Conservation (phyloP, 2,797 vertebrate species). For the Cynopterus sphinx region DNA sequence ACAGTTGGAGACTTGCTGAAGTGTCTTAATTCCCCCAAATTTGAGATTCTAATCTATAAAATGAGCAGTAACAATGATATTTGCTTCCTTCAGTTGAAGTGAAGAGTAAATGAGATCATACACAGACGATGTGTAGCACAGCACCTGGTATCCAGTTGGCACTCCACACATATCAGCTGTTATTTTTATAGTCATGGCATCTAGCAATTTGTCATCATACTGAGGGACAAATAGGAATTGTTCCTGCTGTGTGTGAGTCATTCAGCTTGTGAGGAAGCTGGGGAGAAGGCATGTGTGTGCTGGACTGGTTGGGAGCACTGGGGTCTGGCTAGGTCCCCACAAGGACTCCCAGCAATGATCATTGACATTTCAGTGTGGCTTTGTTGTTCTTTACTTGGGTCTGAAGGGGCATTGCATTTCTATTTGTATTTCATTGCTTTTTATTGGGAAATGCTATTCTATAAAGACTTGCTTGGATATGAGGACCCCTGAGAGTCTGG, state of each 20-base stretch:
- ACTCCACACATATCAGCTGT: background rate
- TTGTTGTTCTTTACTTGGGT: background rate
- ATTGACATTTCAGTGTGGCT: constrained; percentile 60
- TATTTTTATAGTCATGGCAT: background rate
- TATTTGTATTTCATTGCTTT: constrained; percentile 41
- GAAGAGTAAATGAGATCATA: background rate
- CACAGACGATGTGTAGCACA: background rate
- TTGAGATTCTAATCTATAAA: background rate
- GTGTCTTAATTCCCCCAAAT: background rate
- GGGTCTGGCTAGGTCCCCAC: background rate
- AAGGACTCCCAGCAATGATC: background rate
- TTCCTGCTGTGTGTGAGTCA: background rate
- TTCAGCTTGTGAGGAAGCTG: background rate
- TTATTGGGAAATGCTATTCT: constrained; percentile 12
- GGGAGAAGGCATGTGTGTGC: background rate
- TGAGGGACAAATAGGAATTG: background rate
- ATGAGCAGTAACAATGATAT: background rate
- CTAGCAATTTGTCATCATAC: background rate
- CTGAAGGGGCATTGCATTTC: constrained; percentile 30
- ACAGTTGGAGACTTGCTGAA: background rate
- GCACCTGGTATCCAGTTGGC: background rate
- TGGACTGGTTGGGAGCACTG: background rate
- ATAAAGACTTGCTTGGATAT: constrained; percentile 39
- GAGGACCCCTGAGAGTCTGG: background rate
- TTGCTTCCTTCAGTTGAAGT: background rate